Base-by-base conservation (phyloP, 2,888 invertebrate genomes). In the Spialia ferax region DNA sequence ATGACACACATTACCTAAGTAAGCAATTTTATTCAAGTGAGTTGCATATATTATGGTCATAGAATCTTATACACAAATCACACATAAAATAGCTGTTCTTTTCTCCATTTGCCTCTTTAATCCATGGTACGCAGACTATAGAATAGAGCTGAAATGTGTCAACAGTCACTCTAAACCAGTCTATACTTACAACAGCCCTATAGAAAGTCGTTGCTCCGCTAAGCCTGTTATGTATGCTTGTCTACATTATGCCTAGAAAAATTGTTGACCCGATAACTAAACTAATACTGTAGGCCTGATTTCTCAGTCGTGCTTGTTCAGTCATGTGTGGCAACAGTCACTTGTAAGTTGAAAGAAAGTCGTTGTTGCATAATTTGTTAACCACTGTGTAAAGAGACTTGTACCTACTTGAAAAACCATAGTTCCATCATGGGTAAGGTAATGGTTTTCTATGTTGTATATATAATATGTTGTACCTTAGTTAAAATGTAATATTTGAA, bases 171-270 rank as follows among this genome's bases (percentile, higher is more conserved):
- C 54, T 55, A 65, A 23, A 50, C 22, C 15, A 13, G 38, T n/a
- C 22, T 29, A 29, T 29, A 42, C 65, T 35, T 56, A 42, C 59
- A 54, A 22, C 11, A 35, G 13, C 48, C 10, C 35, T 42, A 42
- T 42, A 42, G 22, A 54, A 18, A 42, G 66, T 66, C 66, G 66
- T 60, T 66, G 66, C 66, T 66, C 66, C 26, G 60, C 42, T 66
- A 66, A 66, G 66, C 66, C 60, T 66, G 60, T 66, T 66, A 66
- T 57, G 60, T 20, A 59, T 59, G 50, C 15, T n/a, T n/a, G 22
- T 32, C 32, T 48, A 65, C 52, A 65, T 59, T 56, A 65, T 65
- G 62, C 62, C 50, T 65, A 65, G 65, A 52, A 65, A 38, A 65
- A 65, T 60, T 29, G 59, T 65, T 60, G 65, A 65, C 65, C 65